Base-by-base conservation (phyloP, 2,888 invertebrate species). In the Drosophila lutescens region DNA sequence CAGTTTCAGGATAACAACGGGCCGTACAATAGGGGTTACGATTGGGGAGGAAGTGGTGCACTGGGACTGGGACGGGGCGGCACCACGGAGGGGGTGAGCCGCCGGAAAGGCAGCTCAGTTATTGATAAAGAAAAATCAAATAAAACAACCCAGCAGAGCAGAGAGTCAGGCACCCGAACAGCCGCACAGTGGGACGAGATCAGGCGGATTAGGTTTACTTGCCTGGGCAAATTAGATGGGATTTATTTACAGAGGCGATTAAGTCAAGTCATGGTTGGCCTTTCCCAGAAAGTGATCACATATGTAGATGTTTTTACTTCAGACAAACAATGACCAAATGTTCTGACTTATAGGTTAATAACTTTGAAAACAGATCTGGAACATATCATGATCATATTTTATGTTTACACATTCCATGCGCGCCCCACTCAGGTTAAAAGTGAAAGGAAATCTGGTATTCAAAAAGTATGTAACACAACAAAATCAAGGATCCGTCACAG, bases 111-210 rank as follows among this genome's bases (percentile, higher is more conserved):
- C 71, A 77, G 81, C 72, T 78, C 82, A 87, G 82, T 87, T 89
- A 89, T 89, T 83, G 88, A 83, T 89, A 83, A 82, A 82, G 82
- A 86, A 82, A 82, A 82, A 82, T 86, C 89, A 82, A 88, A 88
- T 82, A 84, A 76, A 88, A 87, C 86, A 61, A 76, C 68, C 67
- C 50, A 66, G 51, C 62, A 55, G 38, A 74, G 54, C 58, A 58
- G 26, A 38, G 38, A 41, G 60, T 47, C 71, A 44, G 60, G 40
- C 56, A 67, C 17, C 49, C 51, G 23, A 36, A 12, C 51, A 40
- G 49, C 47, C 41, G 47, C 61, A 66, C 57, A 57, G 57, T 54
- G 88, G 84, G 62, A 55, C 68, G 56, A 66, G 59, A 82, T 66
- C 36, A 4, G 23, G 4, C 10, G 26, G 32, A 66, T 63, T 66